Evolutionary conservation across 2,113 vertebrate species (phyloP), one percentile per base, ranked within the genome.

Genomic region (Tretioscincus oriximinensis): DNA sequence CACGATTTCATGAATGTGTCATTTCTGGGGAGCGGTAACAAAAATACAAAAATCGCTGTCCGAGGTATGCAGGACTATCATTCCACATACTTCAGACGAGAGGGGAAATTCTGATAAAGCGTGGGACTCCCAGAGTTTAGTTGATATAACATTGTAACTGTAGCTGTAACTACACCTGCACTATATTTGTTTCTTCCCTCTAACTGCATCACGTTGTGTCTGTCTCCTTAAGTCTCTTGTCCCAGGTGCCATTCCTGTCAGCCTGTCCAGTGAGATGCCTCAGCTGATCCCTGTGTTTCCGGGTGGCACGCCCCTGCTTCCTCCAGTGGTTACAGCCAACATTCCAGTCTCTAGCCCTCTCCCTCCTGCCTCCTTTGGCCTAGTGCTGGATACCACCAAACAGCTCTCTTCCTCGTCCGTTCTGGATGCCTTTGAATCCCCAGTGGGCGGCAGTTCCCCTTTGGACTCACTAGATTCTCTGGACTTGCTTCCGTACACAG

Each of bases 181-280:
- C 20, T 45, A 9, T 67, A 35, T 60, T 26, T 84, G 81, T 28
- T 47, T 66, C 24, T 84, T 2, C 78, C 24, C 61, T 86, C 73
- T 77, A 69, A 76, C 4, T 41, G 65, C 89, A 68, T 88, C 60
- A 61, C 24, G 1, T 51, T 87, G 85, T 91, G 58, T 89, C 51
- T 22, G 67, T 22, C 54, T 21, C 14, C 35, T 4, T 0, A 89
- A 96, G 95, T 94, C 92, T 93, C 93, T 98, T 79, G 97, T 91
- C 69, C 95, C 95, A 85, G 96, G 97, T 45, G 95, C 90, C 67
- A 94, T 96, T 88, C 92, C 95, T 54, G 94, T 97, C 78, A 91
- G 85, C 73, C 85, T 95, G 84, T 96, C 97, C 76, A 97, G 97
- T n/a, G 97, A 98, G 28, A 93, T 98, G 96, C 90, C 96, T 21